Evolutionary conservation across 2,888 invertebrate species (phyloP).

Genomic region (Spodoptera littoralis): DNA sequence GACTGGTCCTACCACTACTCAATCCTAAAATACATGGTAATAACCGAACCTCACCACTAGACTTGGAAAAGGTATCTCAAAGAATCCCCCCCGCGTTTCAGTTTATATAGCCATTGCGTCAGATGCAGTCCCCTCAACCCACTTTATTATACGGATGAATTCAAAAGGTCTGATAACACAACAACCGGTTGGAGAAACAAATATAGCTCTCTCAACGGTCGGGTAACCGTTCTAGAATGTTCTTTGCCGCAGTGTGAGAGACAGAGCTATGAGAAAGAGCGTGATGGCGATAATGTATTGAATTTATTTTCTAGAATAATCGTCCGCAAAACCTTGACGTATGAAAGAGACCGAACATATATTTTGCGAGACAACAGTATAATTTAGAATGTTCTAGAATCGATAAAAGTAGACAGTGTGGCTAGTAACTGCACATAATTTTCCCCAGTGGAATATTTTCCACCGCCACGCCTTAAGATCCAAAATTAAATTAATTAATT

Average conservation of each 20-base stretch:
- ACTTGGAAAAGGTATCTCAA: conserved; percentile 69
- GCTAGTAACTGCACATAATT: conserved; percentile 15
- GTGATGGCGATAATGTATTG: conserved; percentile 29
- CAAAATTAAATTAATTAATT: background rate
- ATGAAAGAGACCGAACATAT: conserved; percentile 50
- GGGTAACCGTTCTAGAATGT: conserved; percentile 70
- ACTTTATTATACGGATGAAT: conserved; percentile 47
- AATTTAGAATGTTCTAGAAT: conserved; percentile 59
- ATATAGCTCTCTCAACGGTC: conserved; percentile 39
- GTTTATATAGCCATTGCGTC: conserved; percentile 66
- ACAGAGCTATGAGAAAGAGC: conserved; percentile 44
- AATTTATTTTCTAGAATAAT: conserved; percentile 56
- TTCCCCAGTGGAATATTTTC: conserved; percentile 12
- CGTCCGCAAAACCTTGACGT: conserved; percentile 33
- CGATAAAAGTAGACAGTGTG: conserved; percentile 45
- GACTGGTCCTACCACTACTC: conserved; percentile 58
- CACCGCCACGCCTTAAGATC: conserved; percentile 7
- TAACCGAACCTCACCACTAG: conserved; percentile 70
- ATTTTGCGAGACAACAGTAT: conserved; percentile 33
- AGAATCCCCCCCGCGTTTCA: conserved; percentile 40
- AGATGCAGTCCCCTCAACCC: conserved; percentile 48
- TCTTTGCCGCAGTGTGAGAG: conserved; percentile 56
- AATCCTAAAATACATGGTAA: conserved; percentile 59
- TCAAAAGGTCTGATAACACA: conserved; percentile 26
- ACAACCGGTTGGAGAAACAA: background rate